These are phyloP conservation scores for Moxostoma hubbsi DNA, from an alignment of 2,797 vertebrate species.

Conservation along the genomic window DNA sequence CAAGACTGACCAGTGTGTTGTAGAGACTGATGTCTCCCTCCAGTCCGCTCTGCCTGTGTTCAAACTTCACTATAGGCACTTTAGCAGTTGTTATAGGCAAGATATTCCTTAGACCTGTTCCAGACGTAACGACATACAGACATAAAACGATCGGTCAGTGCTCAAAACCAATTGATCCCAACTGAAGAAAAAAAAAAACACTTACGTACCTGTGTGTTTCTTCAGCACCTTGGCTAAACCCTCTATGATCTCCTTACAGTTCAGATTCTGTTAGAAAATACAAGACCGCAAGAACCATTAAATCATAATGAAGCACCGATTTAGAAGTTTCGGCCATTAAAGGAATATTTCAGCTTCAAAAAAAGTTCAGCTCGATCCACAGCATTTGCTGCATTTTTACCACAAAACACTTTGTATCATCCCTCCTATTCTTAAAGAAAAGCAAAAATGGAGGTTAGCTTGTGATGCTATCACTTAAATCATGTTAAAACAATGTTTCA, in stretches of 20 bases:
- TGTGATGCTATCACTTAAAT: no score
- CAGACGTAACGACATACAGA: background rate
- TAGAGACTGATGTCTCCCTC: slow-evolving; percentile 99
- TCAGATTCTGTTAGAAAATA: slow-evolving; percentile 85
- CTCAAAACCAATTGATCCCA: background rate
- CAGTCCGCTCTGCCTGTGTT: slow-evolving; percentile 91
- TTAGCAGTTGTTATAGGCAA: slow-evolving; percentile 99
- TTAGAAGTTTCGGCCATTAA: no score
- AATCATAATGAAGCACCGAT: no score
- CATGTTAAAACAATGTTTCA: no score
- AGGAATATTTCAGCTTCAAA: no score
- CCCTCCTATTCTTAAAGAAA: no score
- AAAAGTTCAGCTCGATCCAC: no score
- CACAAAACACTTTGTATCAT: no score
- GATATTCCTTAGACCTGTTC: slow-evolving; percentile 94
- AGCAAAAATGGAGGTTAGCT: no score
- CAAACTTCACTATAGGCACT: slow-evolving; percentile 99
- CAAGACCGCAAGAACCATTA: slow-evolving; percentile 54
- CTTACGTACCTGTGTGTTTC: slow-evolving; percentile 88
- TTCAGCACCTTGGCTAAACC: slow-evolving; percentile 95
- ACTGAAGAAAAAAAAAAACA: background rate
- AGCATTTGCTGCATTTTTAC: no score
- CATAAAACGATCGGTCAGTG: slow-evolving; percentile 10
- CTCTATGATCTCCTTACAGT: slow-evolving; percentile 99
- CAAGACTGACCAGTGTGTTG: slow-evolving; percentile 89